Evolutionary conservation across 2,797 vertebrate genomes (phyloP).

Genomic region (Thunnus albacares): DNA sequence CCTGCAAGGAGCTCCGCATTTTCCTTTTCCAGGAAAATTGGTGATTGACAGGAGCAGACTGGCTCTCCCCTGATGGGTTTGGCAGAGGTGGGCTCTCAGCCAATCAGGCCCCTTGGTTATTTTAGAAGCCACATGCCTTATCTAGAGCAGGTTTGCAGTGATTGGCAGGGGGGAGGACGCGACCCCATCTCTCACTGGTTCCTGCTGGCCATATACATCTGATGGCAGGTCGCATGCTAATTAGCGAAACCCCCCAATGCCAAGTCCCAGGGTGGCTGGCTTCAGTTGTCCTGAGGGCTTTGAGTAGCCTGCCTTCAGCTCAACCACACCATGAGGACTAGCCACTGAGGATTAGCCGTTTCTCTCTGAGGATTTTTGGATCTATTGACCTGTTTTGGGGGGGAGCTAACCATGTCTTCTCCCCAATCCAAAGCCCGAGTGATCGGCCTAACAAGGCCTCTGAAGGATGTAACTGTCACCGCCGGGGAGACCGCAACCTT

Average conservation of each 20-base stretch:
- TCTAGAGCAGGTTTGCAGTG: conserved; percentile 86
- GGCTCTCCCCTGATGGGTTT: conserved; percentile 67
- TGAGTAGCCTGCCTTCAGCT: conserved; percentile 83
- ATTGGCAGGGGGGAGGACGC: conserved; percentile 88
- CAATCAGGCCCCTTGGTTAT: conserved; percentile 91
- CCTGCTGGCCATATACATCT: conserved; percentile 86
- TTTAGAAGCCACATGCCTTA: conserved; percentile 94
- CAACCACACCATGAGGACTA: conserved; percentile 85
- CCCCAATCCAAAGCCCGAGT: conserved; percentile 92
- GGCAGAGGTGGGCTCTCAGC: conserved; percentile 83
- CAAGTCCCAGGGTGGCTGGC: conserved; percentile 71
- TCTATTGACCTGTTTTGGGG: conserved; percentile 58
- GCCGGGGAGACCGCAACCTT: conserved; percentile 99
- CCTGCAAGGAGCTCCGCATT: conserved; percentile 68
- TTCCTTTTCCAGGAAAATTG: conserved; percentile 87
- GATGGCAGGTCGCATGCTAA: conserved; percentile 88
- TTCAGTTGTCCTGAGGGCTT: conserved; percentile 85
- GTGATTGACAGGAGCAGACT: conserved; percentile 88
- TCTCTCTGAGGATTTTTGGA: conserved; percentile 69
- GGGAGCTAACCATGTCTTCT: conserved; percentile 90
- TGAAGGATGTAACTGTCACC: conserved; percentile 94
- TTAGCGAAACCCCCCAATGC: conserved; percentile 78
- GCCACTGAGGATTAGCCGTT: conserved; percentile 76
- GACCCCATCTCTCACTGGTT: conserved; percentile 77
- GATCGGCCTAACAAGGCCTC: conserved; percentile 90